Conservation (phyloP, 2,113 vertebrate genomes). For the Myotis davidii region DNA sequence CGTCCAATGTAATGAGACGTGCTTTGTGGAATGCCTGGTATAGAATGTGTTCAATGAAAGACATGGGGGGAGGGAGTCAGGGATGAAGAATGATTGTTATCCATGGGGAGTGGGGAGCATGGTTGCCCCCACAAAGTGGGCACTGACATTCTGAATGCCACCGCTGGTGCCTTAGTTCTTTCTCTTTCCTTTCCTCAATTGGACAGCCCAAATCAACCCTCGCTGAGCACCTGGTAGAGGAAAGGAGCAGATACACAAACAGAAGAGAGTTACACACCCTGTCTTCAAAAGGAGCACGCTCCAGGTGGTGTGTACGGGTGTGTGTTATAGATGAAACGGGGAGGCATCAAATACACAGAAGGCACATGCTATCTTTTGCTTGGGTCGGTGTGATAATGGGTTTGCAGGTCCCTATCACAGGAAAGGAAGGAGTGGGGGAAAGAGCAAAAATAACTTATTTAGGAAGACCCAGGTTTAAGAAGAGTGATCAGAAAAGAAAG, state of each 20-base stretch:
- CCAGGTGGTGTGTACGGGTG: rapidly evolving
- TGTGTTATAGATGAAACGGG: background rate
- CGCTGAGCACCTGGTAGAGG: background rate
- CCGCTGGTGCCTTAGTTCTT: background rate
- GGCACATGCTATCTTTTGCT: background rate
- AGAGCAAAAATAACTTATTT: background rate
- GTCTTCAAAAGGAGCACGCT: background rate
- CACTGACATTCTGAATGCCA: background rate
- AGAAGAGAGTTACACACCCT: background rate
- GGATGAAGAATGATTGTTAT: background rate
- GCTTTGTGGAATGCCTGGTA: no score
- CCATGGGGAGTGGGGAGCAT: background rate
- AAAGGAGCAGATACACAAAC: background rate
- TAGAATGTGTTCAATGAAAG: background rate
- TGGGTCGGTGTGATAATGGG: background rate
- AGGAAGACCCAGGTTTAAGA: background rate
- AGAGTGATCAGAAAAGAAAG: constrained; percentile 1
- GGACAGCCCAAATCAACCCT: background rate
- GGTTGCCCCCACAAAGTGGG: rapidly evolving
- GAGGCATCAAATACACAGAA: background rate
- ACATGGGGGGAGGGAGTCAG: background rate
- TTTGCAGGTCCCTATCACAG: background rate
- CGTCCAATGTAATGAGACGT: background rate
- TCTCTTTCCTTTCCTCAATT: background rate
- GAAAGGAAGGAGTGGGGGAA: background rate